Conservation (phyloP, 2,888 invertebrate species). For the Siphlonurus alternatus region DNA sequence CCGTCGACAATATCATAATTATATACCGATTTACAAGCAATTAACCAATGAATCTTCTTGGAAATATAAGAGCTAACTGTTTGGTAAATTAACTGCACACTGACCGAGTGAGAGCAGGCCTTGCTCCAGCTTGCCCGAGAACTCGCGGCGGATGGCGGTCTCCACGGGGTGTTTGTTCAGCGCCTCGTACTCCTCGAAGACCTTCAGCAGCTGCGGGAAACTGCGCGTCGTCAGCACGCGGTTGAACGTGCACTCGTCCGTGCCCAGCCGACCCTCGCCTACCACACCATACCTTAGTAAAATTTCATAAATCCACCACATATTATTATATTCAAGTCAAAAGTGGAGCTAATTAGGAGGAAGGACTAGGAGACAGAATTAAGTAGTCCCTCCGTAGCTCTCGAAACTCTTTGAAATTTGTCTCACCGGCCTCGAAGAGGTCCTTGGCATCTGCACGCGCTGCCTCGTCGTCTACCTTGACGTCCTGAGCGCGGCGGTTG, state of each 20-base stretch:
- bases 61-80: no score
- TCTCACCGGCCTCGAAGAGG: not conserved
- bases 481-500: conserved; percentile 26
- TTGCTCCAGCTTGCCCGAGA: conserved; percentile 72
- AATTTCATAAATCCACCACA: not conserved
- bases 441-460: conserved; percentile 29
- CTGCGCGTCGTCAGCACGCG: conserved; percentile 72
- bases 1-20: no score
- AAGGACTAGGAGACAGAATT: not conserved
- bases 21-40: no score
- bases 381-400: no score
- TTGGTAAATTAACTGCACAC: no score
- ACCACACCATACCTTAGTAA: no score
- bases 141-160: conserved; percentile 69
- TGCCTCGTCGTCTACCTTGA: conserved; percentile 60
- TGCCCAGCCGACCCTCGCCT: conserved; percentile 53
- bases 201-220: conserved; percentile 70
- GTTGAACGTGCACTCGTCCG: conserved; percentile 80
- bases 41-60: no score
- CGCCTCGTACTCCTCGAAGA: conserved; percentile 71
- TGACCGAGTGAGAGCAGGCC: conserved; percentile 78
- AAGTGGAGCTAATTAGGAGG: not conserved
- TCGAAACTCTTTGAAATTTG: no score
- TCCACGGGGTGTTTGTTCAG: conserved; percentile 69
- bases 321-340: no score